Conservation (phyloP, 1,140 invertebrate species). For the Pseudoatta argentina region DNA sequence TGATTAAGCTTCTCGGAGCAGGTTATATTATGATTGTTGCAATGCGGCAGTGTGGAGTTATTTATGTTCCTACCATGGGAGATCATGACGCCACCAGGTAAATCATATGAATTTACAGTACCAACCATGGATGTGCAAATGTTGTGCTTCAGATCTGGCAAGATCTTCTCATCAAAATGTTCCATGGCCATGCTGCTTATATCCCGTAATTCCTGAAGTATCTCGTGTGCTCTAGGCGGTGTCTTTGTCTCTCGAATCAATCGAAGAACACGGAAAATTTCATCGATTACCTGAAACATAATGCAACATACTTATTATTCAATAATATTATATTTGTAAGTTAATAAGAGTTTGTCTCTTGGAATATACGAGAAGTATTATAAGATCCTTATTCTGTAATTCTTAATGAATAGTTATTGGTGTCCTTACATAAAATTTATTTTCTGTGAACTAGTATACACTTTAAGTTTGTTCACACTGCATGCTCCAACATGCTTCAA, state of each 20-base stretch:
- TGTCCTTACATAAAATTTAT: too few relatives aligned
- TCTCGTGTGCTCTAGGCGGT: constrained; percentile 93
- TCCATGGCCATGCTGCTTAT: constrained; percentile 99
- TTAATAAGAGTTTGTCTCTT: background rate
- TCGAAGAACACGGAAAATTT: constrained; percentile 92
- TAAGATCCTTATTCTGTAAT: too few relatives aligned
- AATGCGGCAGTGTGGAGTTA: constrained; percentile 73
- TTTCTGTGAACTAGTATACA: too few relatives aligned
- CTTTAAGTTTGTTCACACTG: too few relatives aligned
- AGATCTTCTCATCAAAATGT: constrained; percentile 97
- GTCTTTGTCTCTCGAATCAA: constrained; percentile 89
- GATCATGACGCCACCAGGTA: constrained; percentile 82
- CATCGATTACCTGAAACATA: constrained; percentile 93
- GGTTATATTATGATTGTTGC: constrained; percentile 64
- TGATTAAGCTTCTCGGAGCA: constrained; percentile 81
- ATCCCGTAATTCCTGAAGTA: constrained; percentile 95
- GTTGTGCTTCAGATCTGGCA: constrained; percentile 87
- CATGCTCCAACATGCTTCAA: too few relatives aligned
- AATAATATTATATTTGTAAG: constrained; percentile 18
- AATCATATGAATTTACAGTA: constrained; percentile 80
- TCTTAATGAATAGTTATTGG: too few relatives aligned
- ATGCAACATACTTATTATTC: constrained; percentile 46
- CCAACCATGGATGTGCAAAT: constrained; percentile 81
- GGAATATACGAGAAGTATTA: background rate
- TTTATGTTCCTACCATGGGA: constrained; percentile 72